Evolutionary conservation across 2,888 invertebrate genomes (phyloP).

Genomic region (Orchesella flavescens): DNA sequence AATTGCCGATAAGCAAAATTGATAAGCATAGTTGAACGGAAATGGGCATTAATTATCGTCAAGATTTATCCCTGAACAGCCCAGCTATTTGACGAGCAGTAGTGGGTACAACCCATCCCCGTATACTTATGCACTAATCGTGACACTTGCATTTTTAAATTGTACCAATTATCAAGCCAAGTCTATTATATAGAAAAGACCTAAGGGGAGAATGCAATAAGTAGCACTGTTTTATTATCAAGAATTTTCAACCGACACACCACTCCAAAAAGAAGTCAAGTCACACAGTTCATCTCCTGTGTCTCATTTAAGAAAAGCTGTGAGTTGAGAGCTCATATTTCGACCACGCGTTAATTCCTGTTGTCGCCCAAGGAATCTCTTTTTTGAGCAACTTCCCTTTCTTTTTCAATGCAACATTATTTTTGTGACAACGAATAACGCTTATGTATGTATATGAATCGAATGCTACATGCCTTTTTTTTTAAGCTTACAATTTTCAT

Average conservation of each 20-base stretch:
- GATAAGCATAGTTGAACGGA: slow-evolving; percentile 8
- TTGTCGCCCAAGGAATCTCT: slow-evolving; percentile 42
- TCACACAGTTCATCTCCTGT: slow-evolving; percentile 7
- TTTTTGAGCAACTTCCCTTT: slow-evolving; percentile 22
- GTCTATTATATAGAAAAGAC: too few relatives aligned
- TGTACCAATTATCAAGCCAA: too few relatives aligned
- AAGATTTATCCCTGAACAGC: neutral
- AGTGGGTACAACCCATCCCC: too few relatives aligned
- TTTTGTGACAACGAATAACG: neutral
- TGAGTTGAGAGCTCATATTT: neutral
- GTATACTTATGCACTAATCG: too few relatives aligned
- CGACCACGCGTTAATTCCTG: slow-evolving; percentile 44
- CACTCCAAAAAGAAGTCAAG: neutral
- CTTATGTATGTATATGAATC: too few relatives aligned
- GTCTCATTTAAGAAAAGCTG: neutral
- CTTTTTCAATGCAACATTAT: slow-evolving; percentile 2
- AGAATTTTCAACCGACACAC: too few relatives aligned
- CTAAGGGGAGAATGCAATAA: too few relatives aligned
- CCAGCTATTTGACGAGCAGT: too few relatives aligned
- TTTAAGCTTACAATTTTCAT: too few relatives aligned
- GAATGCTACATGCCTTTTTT: too few relatives aligned
- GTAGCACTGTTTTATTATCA: too few relatives aligned
- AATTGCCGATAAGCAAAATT: neutral
- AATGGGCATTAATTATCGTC: neutral
- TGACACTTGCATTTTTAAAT: too few relatives aligned